Evolutionary conservation across 2,113 vertebrate genomes (phyloP), one percentile per base, ranked within the genome.

Genomic region (Nannospalax galili): DNA sequence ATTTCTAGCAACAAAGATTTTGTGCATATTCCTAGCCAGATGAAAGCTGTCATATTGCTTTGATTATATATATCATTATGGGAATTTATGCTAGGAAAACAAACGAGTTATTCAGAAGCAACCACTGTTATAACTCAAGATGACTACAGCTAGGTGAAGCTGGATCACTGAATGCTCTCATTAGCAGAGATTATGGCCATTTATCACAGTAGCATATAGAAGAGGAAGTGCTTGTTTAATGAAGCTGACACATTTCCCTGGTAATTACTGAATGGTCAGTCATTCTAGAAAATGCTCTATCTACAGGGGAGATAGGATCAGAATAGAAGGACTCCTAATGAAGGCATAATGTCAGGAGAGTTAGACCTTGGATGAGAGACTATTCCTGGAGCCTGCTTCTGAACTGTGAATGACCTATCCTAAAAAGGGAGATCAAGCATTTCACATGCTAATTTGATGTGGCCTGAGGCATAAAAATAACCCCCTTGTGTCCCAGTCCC

Each of bases 221-320:
- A 90, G 28, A 94, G 79, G 70, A 90, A n/a, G 19, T 35, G 3
- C 12, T 8, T 56, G 7, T 4, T 75, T 84, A 14, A 48, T 58
- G 16, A 81, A 48, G 90, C 75, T 35, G 70, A 72, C 32, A 40
- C 7, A 56, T n/a, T 88, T 92, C 35, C 73, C 45, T 85, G 20
- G 3, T 48, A 85, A 65, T 72, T 10, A 16, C 15, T 60, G 32
- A 81, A 64, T 0, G 58, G 32, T 3, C 7, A 42, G 5, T 30
- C n/a, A n/a, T n/a, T n/a, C 7, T 56, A 12, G 26, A 24, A 7
- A 30, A 5, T 10, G 1, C 1, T n/a, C 0, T 20, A 9, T 19
- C 22, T 81, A 56, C 37, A 67, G n/a, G 4, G 37, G 58, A 75
- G 11, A 3, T 3, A 17, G 2, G 2, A 42, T 26, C 11, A 60